Percentiles rank a stretch among this genome's conserved stretches.
These are phyloP conservation scores for Oxycera nigricornis DNA, from an alignment of 2,888 invertebrate genomes.

Conservation along the genomic window DNA sequence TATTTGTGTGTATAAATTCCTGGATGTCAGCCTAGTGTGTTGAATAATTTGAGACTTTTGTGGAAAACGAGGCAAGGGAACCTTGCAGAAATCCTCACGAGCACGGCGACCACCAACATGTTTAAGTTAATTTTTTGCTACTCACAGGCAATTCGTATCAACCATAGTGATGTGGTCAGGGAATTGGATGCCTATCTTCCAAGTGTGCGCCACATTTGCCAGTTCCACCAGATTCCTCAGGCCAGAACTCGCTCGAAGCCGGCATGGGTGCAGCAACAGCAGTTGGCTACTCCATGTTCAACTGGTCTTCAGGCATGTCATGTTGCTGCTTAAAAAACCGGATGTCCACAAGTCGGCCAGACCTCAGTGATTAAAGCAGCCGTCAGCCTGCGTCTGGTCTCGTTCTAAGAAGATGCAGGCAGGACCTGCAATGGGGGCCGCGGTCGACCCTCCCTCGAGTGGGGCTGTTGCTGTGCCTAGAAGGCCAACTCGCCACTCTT, in stretches of 20 bases:
- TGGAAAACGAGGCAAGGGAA: too few relatives aligned
- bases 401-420: not conserved
- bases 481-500: too few relatives aligned
- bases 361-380: slow-evolving; percentile 13
- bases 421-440: not conserved
- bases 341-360: slow-evolving; percentile 13
- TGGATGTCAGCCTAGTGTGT: too few relatives aligned
- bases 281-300: not conserved
- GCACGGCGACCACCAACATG: too few relatives aligned
- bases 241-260: not conserved
- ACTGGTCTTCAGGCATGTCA: not conserved
- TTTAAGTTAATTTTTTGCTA: not conserved
- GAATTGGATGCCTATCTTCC: too few relatives aligned
- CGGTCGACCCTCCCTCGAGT: not conserved
- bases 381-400: not conserved
- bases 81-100: too few relatives aligned
- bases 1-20: too few relatives aligned
- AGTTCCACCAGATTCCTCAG: not conserved
- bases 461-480: not conserved
- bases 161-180: too few relatives aligned
- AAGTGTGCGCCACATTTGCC: too few relatives aligned
- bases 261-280: not conserved
- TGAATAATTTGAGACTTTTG: too few relatives aligned
- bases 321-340: slow-evolving; percentile 4
- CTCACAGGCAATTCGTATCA: not conserved